phyloP scores from a whole-genome alignment of 2,113 vertebrate species.

The Leucopsar rothschildi region DNA sequence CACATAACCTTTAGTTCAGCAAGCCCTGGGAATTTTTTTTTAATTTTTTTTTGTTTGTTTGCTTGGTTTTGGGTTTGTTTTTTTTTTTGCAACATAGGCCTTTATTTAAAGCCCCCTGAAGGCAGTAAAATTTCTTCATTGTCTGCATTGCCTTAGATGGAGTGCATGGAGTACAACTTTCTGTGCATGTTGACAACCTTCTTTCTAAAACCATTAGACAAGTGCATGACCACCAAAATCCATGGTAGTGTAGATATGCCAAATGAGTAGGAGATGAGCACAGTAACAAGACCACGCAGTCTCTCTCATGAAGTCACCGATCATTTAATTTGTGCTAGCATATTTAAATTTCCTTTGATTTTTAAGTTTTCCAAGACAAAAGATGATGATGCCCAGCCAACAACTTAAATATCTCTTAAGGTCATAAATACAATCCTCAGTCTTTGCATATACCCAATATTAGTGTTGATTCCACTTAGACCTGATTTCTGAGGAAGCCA shows the following conservation, averaged over 20 bases:
- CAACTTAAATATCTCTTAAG: background rate
- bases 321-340: background rate
- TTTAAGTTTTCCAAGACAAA: conserved; percentile 7
- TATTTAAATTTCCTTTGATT: conserved; percentile 22
- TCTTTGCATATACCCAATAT: background rate
- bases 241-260: background rate
- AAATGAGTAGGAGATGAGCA: background rate
- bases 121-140: background rate
- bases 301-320: background rate
- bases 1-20: background rate
- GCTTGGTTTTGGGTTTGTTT: no score
- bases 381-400: background rate
- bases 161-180: background rate
- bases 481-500: background rate
- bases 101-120: background rate
- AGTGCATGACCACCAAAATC: background rate
- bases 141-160: background rate
- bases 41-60: background rate
- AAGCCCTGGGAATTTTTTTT: background rate
- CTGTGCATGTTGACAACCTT: background rate
- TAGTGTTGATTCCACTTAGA: background rate
- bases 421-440: background rate
- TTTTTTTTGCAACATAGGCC: background rate
- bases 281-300: background rate
- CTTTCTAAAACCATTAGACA: background rate